Base-by-base conservation (phyloP, 2,888 invertebrate species). In the Podotricha telesiphe region DNA sequence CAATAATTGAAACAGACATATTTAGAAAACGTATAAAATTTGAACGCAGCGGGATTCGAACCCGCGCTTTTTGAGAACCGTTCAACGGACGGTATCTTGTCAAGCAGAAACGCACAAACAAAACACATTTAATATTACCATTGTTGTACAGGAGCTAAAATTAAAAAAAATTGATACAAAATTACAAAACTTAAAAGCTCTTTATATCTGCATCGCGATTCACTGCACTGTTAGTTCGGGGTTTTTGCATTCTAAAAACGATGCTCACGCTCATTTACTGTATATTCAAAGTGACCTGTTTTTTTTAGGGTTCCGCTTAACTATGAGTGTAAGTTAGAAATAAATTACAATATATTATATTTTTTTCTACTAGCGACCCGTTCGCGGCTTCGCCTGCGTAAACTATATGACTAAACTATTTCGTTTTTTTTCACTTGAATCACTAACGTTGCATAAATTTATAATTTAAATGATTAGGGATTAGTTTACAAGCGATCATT, bases 151-250 rank as follows among this genome's bases (percentile, higher is more conserved):
- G 7, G 7, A 28, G 11, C 15, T 13, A 62, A 34, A 48, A 48
- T 48, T 19, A 19, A 13, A 62, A 48, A 50, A 53, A 58, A 56
- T 17, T 51, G 61, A 65, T 67, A 72, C 67, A 67, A 69, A 67
- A 72, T 72, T 68, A 73, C 70, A 10, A 71, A 74, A 73, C 69
- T 65, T 67, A 15, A 72, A 72, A 72, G 69, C 63, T 63, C 67
- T 73, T 72, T 73, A 73, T 74, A 73, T 74, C 77, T 78, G 79
- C 79, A 72, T 73, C 71, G 74, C 77, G 75, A 78, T 78, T 76
- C 76, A 77, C 71, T 73, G 75, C 69, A 69, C 74, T 48, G 73
- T 75, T 73, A 74, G 69, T 74, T 74, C 71, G 58, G 75, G 71
- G 68, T 75, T 75, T 78, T 76, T 75, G 66, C 74, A 70, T 73